These are phyloP conservation scores for Campylorhamphus procurvoides DNA, from an alignment of 2,113 vertebrate genomes.

Conservation along the genomic window DNA sequence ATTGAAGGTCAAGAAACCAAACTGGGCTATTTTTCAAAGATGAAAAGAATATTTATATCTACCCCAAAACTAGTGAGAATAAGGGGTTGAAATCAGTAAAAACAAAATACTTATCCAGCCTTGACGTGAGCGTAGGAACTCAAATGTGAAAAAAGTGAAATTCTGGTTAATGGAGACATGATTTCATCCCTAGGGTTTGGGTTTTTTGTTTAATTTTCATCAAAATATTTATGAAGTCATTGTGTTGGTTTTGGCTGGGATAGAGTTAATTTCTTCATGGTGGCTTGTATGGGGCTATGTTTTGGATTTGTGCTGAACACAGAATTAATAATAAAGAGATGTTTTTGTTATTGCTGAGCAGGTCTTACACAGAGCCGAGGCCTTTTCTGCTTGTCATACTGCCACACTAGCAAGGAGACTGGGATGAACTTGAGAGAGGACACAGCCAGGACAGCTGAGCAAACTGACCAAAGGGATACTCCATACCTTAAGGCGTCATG, in stretches of 20 bases:
- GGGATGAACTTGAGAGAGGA: rapidly evolving
- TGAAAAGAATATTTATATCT: not conserved
- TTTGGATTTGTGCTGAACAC: not conserved
- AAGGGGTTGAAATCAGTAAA: not conserved
- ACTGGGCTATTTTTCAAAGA: not conserved
- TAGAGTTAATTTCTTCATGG: not conserved
- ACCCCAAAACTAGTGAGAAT: not conserved
- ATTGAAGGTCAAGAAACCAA: not conserved
- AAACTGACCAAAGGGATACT: not conserved
- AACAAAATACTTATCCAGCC: not conserved
- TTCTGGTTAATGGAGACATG: not conserved
- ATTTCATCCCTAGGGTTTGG: not conserved
- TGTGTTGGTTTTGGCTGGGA: not conserved
- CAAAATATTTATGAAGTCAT: not conserved
- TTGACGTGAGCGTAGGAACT: not conserved
- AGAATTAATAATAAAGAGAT: not conserved
- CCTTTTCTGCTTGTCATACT: not conserved
- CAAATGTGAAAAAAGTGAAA: not conserved
- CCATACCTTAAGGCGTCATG: not conserved
- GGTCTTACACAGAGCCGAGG: not conserved
- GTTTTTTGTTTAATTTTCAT: not conserved
- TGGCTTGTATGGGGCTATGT: not conserved
- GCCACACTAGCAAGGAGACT: not conserved
- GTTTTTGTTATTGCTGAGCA: not conserved
- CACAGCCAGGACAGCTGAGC: not conserved